Evolutionary conservation across 2,888 invertebrate genomes (phyloP).

Genomic region (Taenaris catops): DNA sequence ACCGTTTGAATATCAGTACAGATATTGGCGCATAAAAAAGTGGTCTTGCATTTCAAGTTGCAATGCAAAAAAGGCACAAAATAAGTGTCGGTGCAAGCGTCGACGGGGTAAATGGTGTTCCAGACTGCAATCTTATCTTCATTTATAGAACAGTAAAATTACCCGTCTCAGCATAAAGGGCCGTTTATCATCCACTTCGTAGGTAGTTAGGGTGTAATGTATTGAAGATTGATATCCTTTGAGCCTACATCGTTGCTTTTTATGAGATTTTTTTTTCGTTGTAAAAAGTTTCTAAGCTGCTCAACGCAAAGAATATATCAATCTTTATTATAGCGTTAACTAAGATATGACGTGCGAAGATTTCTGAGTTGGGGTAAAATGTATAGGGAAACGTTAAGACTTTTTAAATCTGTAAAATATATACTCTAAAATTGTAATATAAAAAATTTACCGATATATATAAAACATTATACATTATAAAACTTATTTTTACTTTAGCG

Average conservation of each 20-base stretch:
- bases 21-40: conserved; percentile 13
- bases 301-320: neutral
- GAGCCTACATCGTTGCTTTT: conserved; percentile 31
- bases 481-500: too few relatives aligned
- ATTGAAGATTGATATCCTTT: conserved; percentile 58
- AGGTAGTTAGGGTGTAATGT: conserved; percentile 54
- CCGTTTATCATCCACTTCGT: conserved; percentile 63
- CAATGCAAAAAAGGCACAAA: conserved; percentile 46
- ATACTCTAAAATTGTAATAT: too few relatives aligned
- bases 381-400: too few relatives aligned
- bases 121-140: conserved; percentile 62
- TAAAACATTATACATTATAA: too few relatives aligned
- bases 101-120: conserved; percentile 50
- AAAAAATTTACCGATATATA: too few relatives aligned
- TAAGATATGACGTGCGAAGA: conserved; percentile 1
- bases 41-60: conserved; percentile 30
- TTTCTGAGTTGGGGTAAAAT: too few relatives aligned
- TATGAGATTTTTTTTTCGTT: conserved; percentile 32
- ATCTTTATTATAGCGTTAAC: conserved; percentile 6
- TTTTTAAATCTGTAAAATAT: too few relatives aligned
- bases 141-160: conserved; percentile 71
- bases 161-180: conserved; percentile 57
- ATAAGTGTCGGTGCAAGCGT: conserved; percentile 39
- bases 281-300: conserved; percentile 18
- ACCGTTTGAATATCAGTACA: conserved; percentile 12